Conservation (phyloP, 2,797 vertebrate genomes). For the Phalloptychus januarius region DNA sequence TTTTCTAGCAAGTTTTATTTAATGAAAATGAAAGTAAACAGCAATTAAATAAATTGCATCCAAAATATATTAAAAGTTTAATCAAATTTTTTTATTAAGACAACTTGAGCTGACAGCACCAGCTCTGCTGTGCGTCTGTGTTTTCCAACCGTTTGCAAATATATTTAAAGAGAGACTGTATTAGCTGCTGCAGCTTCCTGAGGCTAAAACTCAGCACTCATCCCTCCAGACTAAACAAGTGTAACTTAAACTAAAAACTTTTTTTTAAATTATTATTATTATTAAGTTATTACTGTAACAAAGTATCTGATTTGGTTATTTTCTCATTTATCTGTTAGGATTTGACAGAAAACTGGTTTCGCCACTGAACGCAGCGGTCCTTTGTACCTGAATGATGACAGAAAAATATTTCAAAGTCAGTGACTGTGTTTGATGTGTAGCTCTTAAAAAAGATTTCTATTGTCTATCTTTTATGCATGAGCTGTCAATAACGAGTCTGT, state of each 20-base stretch:
- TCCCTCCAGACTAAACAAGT: not conserved
- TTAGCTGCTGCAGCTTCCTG: not conserved
- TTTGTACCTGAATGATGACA: not conserved
- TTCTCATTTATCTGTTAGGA: not conserved
- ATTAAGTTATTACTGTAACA: not conserved
- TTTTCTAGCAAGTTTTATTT: not conserved
- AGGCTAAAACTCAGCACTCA: not conserved
- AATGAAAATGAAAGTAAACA: not conserved
- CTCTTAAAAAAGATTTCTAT: not conserved
- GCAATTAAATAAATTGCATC: not conserved
- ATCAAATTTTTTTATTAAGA: not conserved
- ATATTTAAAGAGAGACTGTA: not conserved
- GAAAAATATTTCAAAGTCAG: constrained; percentile 1
- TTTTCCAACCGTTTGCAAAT: not conserved
- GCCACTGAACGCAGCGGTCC: not conserved
- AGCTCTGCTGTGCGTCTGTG: not conserved
- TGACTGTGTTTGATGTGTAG: not conserved
- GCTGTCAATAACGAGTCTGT: not conserved
- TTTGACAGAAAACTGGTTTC: not conserved
- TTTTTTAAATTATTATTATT: not conserved
- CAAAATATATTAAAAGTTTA: not conserved
- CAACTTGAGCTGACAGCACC: not conserved
- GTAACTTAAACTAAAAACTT: not conserved
- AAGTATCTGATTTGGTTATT: not conserved
- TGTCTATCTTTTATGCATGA: not conserved